Evolutionary conservation across 1,140 invertebrate genomes (phyloP).

Genomic region (Pissodes strobi): DNA sequence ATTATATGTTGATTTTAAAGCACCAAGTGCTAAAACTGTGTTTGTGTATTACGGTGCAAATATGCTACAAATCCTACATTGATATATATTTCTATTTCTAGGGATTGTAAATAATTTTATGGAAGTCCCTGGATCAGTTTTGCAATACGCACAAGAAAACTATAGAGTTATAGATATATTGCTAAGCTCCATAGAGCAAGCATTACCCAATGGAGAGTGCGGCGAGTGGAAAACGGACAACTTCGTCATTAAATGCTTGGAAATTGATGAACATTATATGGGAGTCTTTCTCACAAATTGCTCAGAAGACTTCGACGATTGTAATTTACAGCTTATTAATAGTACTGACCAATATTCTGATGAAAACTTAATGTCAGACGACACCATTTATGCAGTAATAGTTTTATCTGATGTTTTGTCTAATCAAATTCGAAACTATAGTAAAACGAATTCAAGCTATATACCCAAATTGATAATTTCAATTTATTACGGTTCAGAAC

Average conservation of each 20-base stretch:
- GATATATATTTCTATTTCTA: slow-evolving; percentile 2
- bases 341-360: no score
- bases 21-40: no score
- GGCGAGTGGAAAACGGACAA: slow-evolving; percentile 14
- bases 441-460: slow-evolving; percentile 1
- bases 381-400: background rate
- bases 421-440: slow-evolving; percentile 9
- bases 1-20: no score
- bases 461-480: slow-evolving; percentile 12
- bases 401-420: background rate
- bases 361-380: no score
- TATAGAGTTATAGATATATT: slow-evolving; percentile 23
- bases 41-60: no score
- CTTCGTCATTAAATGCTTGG: slow-evolving; percentile 12
- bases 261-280: background rate
- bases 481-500: slow-evolving; percentile 9
- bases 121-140: slow-evolving; percentile 12
- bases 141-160: slow-evolving; percentile 11
- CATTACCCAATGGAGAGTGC: background rate
- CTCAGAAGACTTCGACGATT: background rate
- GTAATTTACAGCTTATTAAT: no score
- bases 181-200: slow-evolving; percentile 4
- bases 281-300: slow-evolving; percentile 17
- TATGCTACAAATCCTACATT: no score
- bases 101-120: slow-evolving; percentile 27